Evolutionary conservation across 1,140 invertebrate species (phyloP).

Genomic region (Xylocopa sonorina): DNA sequence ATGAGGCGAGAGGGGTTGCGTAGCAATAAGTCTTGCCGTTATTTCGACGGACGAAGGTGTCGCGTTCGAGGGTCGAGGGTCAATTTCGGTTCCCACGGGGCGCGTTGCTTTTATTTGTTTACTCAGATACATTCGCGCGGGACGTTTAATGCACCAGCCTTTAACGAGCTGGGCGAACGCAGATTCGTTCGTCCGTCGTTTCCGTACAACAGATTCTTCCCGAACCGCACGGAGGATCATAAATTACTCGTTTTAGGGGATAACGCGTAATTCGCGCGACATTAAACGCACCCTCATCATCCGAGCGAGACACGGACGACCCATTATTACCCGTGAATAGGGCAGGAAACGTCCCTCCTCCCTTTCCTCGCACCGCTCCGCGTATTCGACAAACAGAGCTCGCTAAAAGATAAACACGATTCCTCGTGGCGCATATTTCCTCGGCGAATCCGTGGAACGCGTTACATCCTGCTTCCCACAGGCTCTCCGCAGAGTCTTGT

Average conservation of each 20-base stretch:
- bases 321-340: background rate
- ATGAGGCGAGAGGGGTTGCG: background rate
- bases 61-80: background rate
- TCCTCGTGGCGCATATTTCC: background rate
- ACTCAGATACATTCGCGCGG: background rate
- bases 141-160: too few relatives aligned
- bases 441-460: conserved; percentile 17
- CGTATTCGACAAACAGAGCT: background rate
- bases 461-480: conserved; percentile 39
- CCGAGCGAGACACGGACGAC: too few relatives aligned
- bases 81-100: conserved; percentile 43
- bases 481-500: background rate
- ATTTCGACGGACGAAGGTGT: conserved; percentile 8
- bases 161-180: background rate
- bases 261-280: conserved; percentile 13
- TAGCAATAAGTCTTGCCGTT: conserved; percentile 9
- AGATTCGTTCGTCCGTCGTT: background rate
- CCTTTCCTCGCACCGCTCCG: too few relatives aligned
- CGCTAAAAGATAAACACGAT: background rate
- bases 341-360: background rate
- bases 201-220: conserved; percentile 1
- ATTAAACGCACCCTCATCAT: conserved; percentile 6
- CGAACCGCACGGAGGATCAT: background rate
- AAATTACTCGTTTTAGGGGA: conserved; percentile 37
- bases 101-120: conserved; percentile 33